Percentiles rank a stretch among this genome's conserved stretches.
These are phyloP conservation scores for Augochlora pura DNA, from an alignment of 1,140 invertebrate species.

Conservation along the genomic window DNA sequence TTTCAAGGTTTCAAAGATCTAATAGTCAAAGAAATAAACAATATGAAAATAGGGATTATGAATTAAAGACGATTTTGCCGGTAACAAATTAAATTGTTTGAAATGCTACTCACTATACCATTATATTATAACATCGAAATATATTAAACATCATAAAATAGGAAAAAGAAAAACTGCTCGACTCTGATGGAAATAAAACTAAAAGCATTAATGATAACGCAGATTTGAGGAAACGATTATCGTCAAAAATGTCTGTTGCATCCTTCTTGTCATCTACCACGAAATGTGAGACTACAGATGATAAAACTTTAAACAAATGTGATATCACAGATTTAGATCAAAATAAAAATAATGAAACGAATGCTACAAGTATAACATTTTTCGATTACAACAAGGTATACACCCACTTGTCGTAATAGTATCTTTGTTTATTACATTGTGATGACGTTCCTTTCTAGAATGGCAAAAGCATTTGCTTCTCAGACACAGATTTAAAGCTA, in stretches of 20 bases:
- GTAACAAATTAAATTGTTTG: neutral
- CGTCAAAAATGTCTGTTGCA: constrained; percentile 9
- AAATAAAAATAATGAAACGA: neutral
- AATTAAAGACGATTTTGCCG: constrained; percentile 14
- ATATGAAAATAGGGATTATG: neutral
- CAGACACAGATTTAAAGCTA: constrained; percentile 24
- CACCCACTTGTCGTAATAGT: neutral
- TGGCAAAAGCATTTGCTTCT: constrained; percentile 21
- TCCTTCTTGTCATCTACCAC: neutral
- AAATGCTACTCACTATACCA: neutral
- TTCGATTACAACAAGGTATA: constrained; percentile 10
- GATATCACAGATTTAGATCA: neutral
- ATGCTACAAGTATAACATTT: neutral
- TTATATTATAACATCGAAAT: no score
- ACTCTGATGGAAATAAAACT: neutral
- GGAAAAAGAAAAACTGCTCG: constrained; percentile 35
- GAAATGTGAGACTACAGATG: neutral
- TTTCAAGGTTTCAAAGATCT: constrained; percentile 3
- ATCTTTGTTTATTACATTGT: neutral
- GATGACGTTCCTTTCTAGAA: constrained; percentile 11
- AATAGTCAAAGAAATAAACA: neutral
- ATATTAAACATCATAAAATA: neutral
- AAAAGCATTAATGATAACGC: neutral
- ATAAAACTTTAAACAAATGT: neutral
- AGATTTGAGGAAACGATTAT: constrained; percentile 24